phyloP scores from a whole-genome alignment of 2,888 invertebrate species.

The Cheilosia scutellata region DNA sequence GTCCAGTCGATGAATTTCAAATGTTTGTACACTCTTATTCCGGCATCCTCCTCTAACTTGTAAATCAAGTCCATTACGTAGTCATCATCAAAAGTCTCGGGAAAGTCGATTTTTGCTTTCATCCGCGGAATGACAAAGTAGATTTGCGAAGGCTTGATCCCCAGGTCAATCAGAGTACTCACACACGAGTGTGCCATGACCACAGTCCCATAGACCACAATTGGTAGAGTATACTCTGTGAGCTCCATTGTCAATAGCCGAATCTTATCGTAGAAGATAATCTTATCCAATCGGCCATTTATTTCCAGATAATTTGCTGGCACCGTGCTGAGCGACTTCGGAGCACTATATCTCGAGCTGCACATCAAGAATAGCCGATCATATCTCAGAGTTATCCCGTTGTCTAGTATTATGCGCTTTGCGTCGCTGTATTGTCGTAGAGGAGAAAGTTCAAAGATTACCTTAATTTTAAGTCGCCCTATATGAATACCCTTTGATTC shows the following conservation, averaged over 20 bases:
- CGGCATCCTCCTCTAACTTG: slow-evolving; percentile 78
- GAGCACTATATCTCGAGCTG: slow-evolving; percentile 75
- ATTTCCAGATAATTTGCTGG: slow-evolving; percentile 79
- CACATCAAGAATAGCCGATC: slow-evolving; percentile 78
- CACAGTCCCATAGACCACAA: slow-evolving; percentile 79
- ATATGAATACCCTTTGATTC: slow-evolving; percentile 35
- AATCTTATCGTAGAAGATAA: slow-evolving; percentile 80
- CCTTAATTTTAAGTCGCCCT: neutral
- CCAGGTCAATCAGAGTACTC: slow-evolving; percentile 79
- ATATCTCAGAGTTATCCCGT: slow-evolving; percentile 78
- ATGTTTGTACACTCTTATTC: slow-evolving; percentile 75
- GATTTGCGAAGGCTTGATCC: slow-evolving; percentile 72
- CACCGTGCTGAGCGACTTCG: neutral
- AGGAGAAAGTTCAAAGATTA: neutral
- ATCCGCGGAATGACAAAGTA: slow-evolving; percentile 76
- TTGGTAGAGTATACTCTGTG: slow-evolving; percentile 7
- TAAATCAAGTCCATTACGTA: slow-evolving; percentile 77
- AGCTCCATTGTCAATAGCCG: neutral
- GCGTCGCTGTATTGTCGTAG: slow-evolving; percentile 64
- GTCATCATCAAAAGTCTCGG: slow-evolving; percentile 73
- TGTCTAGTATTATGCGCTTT: slow-evolving; percentile 75
- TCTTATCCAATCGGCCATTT: slow-evolving; percentile 80
- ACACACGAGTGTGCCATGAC: slow-evolving; percentile 79
- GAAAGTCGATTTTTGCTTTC: neutral
- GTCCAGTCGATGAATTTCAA: slow-evolving; percentile 67